Conservation (phyloP, 2,113 vertebrate species). For the Hepsetus odoe region DNA sequence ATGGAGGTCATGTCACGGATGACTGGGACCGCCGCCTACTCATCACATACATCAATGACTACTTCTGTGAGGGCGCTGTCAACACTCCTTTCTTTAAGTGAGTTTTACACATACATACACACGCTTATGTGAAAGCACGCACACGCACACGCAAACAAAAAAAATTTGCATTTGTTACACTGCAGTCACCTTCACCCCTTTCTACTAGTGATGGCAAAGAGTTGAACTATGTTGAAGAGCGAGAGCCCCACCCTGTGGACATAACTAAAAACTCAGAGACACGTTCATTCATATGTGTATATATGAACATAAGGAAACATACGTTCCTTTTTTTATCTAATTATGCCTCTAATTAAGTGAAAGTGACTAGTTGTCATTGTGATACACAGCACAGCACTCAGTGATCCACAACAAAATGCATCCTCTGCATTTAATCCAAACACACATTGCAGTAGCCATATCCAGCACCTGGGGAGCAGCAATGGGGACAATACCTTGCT, state of each 20-base stretch:
- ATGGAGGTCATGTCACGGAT: conserved; percentile 87
- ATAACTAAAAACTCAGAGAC: not conserved
- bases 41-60: conserved; percentile 86
- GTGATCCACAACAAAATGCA: no score
- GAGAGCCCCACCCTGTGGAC: conserved; percentile 51
- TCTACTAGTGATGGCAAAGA: not conserved
- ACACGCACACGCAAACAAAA: conserved; percentile 27
- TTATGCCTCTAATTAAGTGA: not conserved
- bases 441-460: no score
- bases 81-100: conserved; percentile 76
- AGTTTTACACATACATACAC: conserved; percentile 41
- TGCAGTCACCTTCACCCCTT: conserved; percentile 6
- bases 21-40: conserved; percentile 88
- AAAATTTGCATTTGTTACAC: conserved; percentile 33
- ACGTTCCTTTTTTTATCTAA: not conserved
- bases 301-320: conserved; percentile 5
- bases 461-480: no score
- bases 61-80: conserved; percentile 82
- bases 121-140: conserved; percentile 10
- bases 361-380: no score
- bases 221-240: not conserved
- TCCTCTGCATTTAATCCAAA: no score
- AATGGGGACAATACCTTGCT: no score
- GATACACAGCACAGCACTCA: no score
- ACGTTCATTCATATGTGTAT: not conserved